Base-by-base conservation (phyloP, 2,797 vertebrate species). In the Malurus leucopterus region DNA sequence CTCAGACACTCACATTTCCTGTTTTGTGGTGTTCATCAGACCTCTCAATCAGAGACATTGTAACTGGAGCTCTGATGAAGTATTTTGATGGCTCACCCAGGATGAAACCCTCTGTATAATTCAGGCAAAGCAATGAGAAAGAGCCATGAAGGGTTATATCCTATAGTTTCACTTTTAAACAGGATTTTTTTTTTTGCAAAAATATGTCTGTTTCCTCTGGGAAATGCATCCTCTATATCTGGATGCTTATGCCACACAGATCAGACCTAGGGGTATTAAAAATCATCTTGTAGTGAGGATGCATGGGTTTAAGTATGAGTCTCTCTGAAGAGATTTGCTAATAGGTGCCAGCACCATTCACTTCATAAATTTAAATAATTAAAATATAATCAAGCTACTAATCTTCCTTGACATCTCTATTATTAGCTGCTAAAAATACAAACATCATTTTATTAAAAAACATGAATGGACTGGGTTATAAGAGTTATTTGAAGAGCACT, bases 171-270 rank as follows among this genome's bases (percentile, higher is more conserved):
- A 23, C 5, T 24, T 87, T 74, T 43, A 50, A 85, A 46, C 9
- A 14, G 13, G 6, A 64, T 14, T 64, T 49, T 65, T 38, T 65
- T n/a, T 49, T 67, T 44, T n/a, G 9, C 5, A 53, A 68, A 72
- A 68, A 40, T 1, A 4, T 12, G 0, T 26, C 9, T 34, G 0
- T 64, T 53, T 74, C 3, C 53, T 68, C 24, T n/a, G 14, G 5
- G 36, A 59, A 57, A 64, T 10, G 4, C 8, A 50, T 75, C 8
- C 0, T 65, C 3, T 80, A 6, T 69, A 11, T 57, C 26, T 46
- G 12, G 11, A 40, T 53, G 20, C 17, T 21, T 46, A 15, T 15
- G 44, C 6, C 32, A 32, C 13, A 43, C 7, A 14, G 8, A 36
- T 57, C 26, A 53, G 16, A 16, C 51, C 40, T 43, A 74, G 7